Evolutionary conservation across 1,140 invertebrate genomes (phyloP).

Genomic region (Epicauta chinensis): DNA sequence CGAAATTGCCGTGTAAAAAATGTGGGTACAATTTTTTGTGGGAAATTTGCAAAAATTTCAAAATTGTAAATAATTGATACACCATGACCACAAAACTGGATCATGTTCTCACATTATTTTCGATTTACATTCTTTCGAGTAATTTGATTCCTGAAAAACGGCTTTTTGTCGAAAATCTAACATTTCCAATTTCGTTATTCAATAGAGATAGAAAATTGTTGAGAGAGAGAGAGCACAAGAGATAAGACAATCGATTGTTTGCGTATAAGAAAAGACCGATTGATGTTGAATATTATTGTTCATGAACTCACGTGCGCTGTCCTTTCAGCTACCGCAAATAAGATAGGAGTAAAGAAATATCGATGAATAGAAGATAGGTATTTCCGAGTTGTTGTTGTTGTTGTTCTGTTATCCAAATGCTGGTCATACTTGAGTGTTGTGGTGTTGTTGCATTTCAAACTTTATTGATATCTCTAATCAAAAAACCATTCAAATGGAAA

Average conservation of each 20-base stretch:
- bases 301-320: constrained; percentile 3
- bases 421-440: constrained; percentile 1
- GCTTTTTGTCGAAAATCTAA: no score
- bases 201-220: no score
- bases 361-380: constrained; percentile 3
- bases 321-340: constrained; percentile 3
- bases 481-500: background rate
- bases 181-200: no score
- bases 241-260: background rate
- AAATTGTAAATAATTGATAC: no score
- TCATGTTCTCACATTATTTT: no score
- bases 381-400: constrained; percentile 5
- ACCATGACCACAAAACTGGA: no score
- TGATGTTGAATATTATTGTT: background rate
- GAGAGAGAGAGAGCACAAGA: no score
- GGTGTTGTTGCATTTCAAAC: background rate
- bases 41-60: no score
- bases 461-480: constrained; percentile 1
- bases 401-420: constrained; percentile 1
- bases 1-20: no score
- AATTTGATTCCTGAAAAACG: no score
- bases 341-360: constrained; percentile 2
- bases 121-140: no score
- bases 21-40: no score
- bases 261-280: background rate